Evolutionary conservation across 1,140 invertebrate genomes (phyloP).

Genomic region (Cydia splendana): DNA sequence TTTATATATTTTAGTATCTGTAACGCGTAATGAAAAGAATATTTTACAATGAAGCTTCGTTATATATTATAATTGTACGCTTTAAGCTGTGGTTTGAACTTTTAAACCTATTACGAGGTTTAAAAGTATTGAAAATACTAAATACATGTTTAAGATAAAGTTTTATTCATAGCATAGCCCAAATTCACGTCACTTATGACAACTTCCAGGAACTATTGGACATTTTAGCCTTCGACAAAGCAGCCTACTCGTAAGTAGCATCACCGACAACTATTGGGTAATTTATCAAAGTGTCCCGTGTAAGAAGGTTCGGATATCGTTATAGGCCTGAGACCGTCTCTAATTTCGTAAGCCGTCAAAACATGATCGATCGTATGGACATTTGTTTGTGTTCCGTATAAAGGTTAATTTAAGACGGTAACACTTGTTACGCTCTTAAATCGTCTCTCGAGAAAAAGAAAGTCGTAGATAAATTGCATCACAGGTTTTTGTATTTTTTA

Average conservation of each 20-base stretch:
- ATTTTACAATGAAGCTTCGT: no score
- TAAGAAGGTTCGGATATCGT: slow-evolving; percentile 3
- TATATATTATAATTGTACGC: no score
- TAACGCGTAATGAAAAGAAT: no score
- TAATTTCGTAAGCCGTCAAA: slow-evolving; percentile 24
- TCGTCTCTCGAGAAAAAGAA: background rate
- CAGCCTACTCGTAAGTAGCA: background rate
- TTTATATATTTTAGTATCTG: no score
- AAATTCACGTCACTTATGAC: background rate
- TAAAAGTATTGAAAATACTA: no score
- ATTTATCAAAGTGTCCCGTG: slow-evolving; percentile 24
- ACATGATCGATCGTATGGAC: slow-evolving; percentile 23
- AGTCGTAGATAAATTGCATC: background rate
- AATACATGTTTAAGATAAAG: no score
- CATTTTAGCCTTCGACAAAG: background rate
- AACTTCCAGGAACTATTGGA: background rate
- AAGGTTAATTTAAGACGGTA: background rate
- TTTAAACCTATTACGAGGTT: no score
- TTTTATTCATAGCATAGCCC: no score
- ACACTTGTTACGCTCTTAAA: background rate
- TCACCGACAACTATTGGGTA: slow-evolving; percentile 15
- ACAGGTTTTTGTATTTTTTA: background rate
- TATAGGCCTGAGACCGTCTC: slow-evolving; percentile 13
- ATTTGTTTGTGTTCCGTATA: slow-evolving; percentile 10
- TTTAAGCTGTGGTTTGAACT: no score